Evolutionary conservation across 2,797 vertebrate genomes (phyloP).

Genomic region (Gymnothorax reevesii): DNA sequence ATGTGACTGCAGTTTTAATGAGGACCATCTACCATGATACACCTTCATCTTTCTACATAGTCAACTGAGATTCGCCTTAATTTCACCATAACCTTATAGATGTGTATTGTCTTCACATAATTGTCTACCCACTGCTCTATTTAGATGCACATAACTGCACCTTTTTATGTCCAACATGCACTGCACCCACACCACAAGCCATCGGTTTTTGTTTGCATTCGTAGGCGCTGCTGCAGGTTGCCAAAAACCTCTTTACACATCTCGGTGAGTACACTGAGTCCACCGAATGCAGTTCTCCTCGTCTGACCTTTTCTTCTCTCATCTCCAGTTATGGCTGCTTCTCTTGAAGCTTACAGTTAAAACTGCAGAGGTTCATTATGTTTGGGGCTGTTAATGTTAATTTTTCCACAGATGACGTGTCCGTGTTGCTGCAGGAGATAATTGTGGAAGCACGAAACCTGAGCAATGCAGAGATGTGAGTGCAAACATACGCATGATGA

Average conservation of each 20-base stretch:
- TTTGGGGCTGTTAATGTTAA: neutral
- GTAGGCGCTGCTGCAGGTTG: slow-evolving; percentile 94
- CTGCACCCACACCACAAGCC: neutral
- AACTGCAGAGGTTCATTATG: neutral
- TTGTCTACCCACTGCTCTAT: neutral
- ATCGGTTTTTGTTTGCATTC: slow-evolving; percentile 48
- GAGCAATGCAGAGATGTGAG: slow-evolving; percentile 97
- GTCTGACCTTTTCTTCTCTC: neutral
- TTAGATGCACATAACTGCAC: neutral
- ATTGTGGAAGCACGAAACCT: slow-evolving; percentile 95
- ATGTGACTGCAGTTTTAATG: neutral
- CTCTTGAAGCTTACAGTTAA: neutral
- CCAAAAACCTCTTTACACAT: slow-evolving; percentile 98
- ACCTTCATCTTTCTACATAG: neutral
- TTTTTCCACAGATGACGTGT: slow-evolving; percentile 84
- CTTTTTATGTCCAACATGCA: neutral
- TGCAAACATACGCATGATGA: slow-evolving; percentile 19
- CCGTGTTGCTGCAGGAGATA: slow-evolving; percentile 95
- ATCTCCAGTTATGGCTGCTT: neutral
- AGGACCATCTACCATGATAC: neutral
- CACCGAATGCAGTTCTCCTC: neutral
- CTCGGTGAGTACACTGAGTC: slow-evolving; percentile 80
- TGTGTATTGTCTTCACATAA: neutral
- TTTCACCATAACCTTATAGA: neutral
- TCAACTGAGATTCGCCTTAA: neutral